These are phyloP conservation scores for Thalassophryne amazonica DNA, from an alignment of 2,797 vertebrate genomes.

Conservation along the genomic window DNA sequence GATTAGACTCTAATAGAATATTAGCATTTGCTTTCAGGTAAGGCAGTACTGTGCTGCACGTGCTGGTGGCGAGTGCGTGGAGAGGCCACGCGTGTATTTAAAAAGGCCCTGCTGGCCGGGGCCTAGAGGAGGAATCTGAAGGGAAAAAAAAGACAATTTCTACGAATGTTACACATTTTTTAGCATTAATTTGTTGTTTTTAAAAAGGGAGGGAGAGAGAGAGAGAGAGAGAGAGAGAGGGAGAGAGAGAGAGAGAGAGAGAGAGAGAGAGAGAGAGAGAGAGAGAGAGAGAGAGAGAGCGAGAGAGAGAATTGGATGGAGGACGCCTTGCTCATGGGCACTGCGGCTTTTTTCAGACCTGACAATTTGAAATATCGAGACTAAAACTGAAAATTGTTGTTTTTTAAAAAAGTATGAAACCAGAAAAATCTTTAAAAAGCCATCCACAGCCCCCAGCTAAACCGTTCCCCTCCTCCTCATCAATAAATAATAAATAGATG, in stretches of 20 bases:
- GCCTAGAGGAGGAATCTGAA: slow-evolving; percentile 30
- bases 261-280: slow-evolving; percentile 2
- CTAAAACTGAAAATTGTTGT: too few species aligned
- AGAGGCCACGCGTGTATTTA: slow-evolving; percentile 63
- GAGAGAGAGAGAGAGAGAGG: too few species aligned
- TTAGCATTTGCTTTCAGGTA: slow-evolving; percentile 89
- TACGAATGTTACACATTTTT: slow-evolving; percentile 23
- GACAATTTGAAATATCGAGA: too few species aligned
- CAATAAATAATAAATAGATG: slow-evolving; percentile 68
- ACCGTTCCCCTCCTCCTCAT: slow-evolving; percentile 66
- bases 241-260: not conserved
- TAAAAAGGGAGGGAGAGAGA: too few species aligned
- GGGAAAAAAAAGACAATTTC: not conserved
- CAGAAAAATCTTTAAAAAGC: slow-evolving; percentile 32
- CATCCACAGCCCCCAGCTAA: slow-evolving; percentile 61
- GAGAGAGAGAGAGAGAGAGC: not conserved
- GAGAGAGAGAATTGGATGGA: not conserved
- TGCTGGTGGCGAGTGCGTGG: slow-evolving; percentile 69
- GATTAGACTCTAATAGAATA: slow-evolving; percentile 89
- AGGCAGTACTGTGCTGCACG: slow-evolving; percentile 75
- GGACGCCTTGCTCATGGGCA: slow-evolving; percentile 29
- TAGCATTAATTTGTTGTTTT: too few species aligned
- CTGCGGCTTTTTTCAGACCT: too few species aligned
- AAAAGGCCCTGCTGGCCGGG: slow-evolving; percentile 39
- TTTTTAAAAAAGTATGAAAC: not conserved